Base-by-base conservation (phyloP, 1,140 invertebrate species). In the Acyrthosiphon pisum region DNA sequence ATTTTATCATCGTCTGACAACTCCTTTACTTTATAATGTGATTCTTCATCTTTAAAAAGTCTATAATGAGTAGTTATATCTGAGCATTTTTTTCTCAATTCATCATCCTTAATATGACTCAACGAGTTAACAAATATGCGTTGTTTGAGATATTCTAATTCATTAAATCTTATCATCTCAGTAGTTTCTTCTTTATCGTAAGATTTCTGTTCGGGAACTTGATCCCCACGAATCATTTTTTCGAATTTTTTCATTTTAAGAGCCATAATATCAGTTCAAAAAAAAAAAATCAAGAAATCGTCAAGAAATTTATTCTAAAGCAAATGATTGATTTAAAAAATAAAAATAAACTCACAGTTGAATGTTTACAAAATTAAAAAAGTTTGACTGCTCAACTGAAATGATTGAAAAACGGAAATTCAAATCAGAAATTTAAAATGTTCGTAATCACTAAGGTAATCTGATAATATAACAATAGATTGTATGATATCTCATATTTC, bases 91-190 rank as follows among this genome's bases (percentile, higher is more conserved):
- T 41, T 30, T 37, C 53, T 93, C 20, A 93, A 86, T 1, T 4
- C 20, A 30, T 56, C 35, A 53, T 93, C 46, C 41, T 93, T 35
- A 30, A 93, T 93, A 9, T 83, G 81, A 30, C 20, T 53, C 22
- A 93, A 86, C 3, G 91, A 84, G 23, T 93, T 93, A 8, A 93
- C 76, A 56, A 93, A 86, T 86, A 93, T 86, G 2, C 11, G 48
- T 26, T 86, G 91, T 44, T 93, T 93, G 44, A 50, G 23, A 53
- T 8, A 2, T 83, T 83, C 35, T 30, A 86, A 35, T 86, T 93
- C 91, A 53, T 30, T 41, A 41, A 53, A 44, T 41, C 14, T 44
- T 30, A 93, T 84, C 2, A 14, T 30, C 11, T 86, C 30, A 41
- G 53, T 41, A 8, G 35, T 41, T 53, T 86, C 91, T 81, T 81